phyloP scores from a whole-genome alignment of 2,113 vertebrate species.

The Egretta garzetta region DNA sequence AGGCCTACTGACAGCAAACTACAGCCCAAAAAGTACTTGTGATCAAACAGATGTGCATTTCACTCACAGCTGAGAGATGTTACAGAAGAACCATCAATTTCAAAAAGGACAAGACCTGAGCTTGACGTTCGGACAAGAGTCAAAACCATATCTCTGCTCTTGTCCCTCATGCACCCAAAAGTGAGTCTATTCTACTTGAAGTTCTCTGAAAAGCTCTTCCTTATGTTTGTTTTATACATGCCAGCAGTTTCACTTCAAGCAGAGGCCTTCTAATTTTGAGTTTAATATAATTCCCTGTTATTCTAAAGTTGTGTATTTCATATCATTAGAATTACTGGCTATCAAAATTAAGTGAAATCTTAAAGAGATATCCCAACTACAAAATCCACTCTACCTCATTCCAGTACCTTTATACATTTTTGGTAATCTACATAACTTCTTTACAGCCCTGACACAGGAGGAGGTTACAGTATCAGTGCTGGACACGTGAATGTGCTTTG shows the following conservation, averaged over 20 bases:
- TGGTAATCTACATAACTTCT: not conserved
- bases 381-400: not conserved
- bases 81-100: not conserved
- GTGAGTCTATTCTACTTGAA: not conserved
- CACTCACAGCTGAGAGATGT: not conserved
- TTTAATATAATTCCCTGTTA: not conserved
- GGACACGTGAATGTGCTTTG: not conserved
- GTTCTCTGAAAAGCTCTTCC: not conserved
- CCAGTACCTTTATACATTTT: not conserved
- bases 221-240: not conserved
- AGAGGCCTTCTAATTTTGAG: not conserved
- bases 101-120: not conserved
- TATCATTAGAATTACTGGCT: not conserved
- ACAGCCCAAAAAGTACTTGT: not conserved
- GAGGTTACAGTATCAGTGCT: not conserved
- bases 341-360: not conserved
- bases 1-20: not conserved
- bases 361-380: not conserved
- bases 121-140: not conserved
- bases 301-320: not conserved
- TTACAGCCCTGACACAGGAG: not conserved
- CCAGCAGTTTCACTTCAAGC: not conserved
- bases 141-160: not conserved
- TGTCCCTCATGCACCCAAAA: not conserved
- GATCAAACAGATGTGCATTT: not conserved